These are phyloP conservation scores for Cisticola juncidis DNA, from an alignment of 2,113 vertebrate genomes.

Conservation along the genomic window DNA sequence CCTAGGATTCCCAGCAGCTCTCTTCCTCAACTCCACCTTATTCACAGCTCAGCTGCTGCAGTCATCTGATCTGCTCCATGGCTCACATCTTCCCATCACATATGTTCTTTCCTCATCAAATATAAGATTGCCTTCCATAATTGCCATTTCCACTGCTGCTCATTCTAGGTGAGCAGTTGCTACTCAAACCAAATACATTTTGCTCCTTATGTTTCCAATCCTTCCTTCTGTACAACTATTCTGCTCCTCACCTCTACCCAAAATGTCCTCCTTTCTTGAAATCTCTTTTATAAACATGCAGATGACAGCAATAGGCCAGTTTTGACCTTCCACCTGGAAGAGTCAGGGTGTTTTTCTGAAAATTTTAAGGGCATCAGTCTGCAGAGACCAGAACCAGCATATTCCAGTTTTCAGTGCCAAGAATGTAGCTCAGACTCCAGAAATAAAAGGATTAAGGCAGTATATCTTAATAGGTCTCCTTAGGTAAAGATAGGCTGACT, in stretches of 20 bases:
- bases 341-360: not conserved
- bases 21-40: not conserved
- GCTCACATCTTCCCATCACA: not conserved
- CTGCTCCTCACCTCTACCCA: not conserved
- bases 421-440: not conserved
- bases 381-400: not conserved
- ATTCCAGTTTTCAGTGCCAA: not conserved
- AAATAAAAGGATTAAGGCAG: not conserved
- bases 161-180: not conserved
- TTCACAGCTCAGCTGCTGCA: not conserved
- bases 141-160: not conserved
- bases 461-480: not conserved
- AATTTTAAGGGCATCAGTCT: not conserved
- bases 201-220: not conserved
- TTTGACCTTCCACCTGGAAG: not conserved
- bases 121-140: not conserved
- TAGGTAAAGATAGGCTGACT: not conserved
- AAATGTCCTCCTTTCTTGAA: not conserved
- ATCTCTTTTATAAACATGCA: not conserved
- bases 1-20: not conserved
- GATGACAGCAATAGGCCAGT: not conserved
- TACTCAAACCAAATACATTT: not conserved
- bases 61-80: not conserved
- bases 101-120: not conserved
- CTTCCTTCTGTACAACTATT: not conserved